A percentile compares a stretch with the other conserved stretches of the same genome.
phyloP scores from a whole-genome alignment of 2,113 vertebrate species.

The Panthera leo region DNA sequence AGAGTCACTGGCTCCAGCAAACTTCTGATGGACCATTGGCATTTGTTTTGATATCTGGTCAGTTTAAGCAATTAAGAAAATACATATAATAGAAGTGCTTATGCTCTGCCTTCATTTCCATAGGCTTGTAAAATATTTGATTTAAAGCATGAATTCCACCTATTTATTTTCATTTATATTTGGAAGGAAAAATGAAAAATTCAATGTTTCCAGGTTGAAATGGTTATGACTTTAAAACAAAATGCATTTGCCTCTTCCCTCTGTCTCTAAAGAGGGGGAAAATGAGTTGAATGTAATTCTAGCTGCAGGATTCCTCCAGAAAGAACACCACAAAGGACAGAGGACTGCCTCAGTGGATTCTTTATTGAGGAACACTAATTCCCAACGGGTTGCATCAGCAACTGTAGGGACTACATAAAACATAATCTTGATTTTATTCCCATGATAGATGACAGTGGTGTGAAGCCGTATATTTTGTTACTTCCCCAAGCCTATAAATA shows the following conservation, averaged over 20 bases:
- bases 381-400: slow-evolving; percentile 20
- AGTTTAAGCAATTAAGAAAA: background rate
- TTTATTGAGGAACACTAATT: slow-evolving; percentile 60
- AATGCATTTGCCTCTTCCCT: background rate
- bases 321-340: slow-evolving; percentile 39
- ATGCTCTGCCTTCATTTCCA: background rate
- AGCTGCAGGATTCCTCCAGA: slow-evolving; percentile 56
- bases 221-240: background rate
- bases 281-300: slow-evolving; percentile 41
- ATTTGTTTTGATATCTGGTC: background rate
- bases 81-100: background rate
- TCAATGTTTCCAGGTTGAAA: background rate
- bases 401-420: slow-evolving; percentile 33
- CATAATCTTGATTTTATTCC: background rate
- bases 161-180: background rate
- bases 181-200: background rate
- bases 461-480: background rate
- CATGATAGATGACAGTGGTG: background rate
- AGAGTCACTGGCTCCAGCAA: background rate
- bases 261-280: background rate
- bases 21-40: background rate
- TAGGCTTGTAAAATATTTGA: background rate
- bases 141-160: background rate
- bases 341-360: slow-evolving; percentile 26
- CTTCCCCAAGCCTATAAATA: background rate